Percentiles rank a stretch among this genome's conserved stretches.
Evolutionary conservation across 1,140 invertebrate genomes (phyloP).

Genomic region (Teleopsis dalmanni): DNA sequence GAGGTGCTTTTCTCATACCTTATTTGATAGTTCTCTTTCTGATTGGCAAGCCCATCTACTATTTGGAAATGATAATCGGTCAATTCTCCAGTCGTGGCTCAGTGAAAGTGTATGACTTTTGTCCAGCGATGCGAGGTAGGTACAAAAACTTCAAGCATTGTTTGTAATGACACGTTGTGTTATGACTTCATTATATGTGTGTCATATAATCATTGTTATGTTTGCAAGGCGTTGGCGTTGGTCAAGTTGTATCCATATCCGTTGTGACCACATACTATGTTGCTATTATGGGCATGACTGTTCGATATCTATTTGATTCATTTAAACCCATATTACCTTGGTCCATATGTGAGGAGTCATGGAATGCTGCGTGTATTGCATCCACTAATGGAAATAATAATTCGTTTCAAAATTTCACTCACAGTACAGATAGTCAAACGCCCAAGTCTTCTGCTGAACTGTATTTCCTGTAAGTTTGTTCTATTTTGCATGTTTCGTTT

Average conservation of each 20-base stretch:
- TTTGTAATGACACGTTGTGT: too few relatives aligned
- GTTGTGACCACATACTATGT: constrained; percentile 67
- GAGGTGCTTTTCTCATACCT: constrained; percentile 70
- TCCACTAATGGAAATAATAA: constrained; percentile 16
- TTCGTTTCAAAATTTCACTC: background rate
- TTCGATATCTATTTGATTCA: constrained; percentile 60
- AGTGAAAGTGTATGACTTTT: constrained; percentile 52
- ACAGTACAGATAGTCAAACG: constrained; percentile 9
- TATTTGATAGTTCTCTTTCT: constrained; percentile 70
- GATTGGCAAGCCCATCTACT: constrained; percentile 77
- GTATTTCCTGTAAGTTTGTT: constrained; percentile 40
- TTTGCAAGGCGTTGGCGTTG: constrained; percentile 61
- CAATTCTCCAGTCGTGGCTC: constrained; percentile 62
- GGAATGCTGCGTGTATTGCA: constrained; percentile 47
- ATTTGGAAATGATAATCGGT: constrained; percentile 71
- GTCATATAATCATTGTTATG: background rate
- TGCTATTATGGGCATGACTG: constrained; percentile 61
- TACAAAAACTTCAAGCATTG: constrained; percentile 1
- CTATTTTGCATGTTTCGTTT: background rate
- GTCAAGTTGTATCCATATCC: constrained; percentile 62
- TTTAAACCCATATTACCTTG: constrained; percentile 58
- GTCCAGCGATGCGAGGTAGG: constrained; percentile 54
- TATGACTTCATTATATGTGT: background rate
- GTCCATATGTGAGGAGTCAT: constrained; percentile 56
- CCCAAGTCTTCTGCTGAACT: constrained; percentile 38